Evolutionary conservation across 2,797 vertebrate genomes (phyloP).

Genomic region (Molossus alvarezi): DNA sequence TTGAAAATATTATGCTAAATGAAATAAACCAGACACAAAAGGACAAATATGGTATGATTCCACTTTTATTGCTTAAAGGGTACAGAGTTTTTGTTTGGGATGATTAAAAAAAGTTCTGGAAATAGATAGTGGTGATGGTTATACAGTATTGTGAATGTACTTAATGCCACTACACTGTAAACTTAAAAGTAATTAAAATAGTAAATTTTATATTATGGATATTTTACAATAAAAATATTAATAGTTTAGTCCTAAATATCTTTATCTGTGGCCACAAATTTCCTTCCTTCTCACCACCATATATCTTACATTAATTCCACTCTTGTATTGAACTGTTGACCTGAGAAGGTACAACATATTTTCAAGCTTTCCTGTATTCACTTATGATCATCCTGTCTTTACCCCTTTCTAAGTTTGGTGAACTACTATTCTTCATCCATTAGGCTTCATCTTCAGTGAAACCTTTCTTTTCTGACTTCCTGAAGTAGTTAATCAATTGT

Average conservation of each 20-base stretch:
- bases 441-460: background rate
- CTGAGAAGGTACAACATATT: background rate
- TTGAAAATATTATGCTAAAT: background rate
- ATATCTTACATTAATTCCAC: background rate
- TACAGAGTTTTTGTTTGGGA: background rate
- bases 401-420: background rate
- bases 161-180: background rate
- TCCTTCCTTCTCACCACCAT: background rate
- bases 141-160: background rate
- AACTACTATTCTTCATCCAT: background rate
- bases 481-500: background rate
- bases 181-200: constrained; percentile 39
- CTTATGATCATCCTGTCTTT: background rate
- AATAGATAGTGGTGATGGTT: background rate
- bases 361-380: background rate
- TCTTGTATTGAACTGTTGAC: background rate
- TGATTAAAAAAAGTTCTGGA: background rate
- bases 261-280: background rate
- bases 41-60: background rate
- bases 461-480: background rate
- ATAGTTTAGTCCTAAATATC: background rate
- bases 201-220: background rate
- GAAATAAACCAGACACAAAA: background rate
- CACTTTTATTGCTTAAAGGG: background rate
- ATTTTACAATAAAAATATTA: constrained; percentile 2